Percentiles rank a stretch among this genome's conserved stretches.
These are phyloP conservation scores for Apus apus DNA, from an alignment of 2,113 vertebrate genomes.

Conservation along the genomic window DNA sequence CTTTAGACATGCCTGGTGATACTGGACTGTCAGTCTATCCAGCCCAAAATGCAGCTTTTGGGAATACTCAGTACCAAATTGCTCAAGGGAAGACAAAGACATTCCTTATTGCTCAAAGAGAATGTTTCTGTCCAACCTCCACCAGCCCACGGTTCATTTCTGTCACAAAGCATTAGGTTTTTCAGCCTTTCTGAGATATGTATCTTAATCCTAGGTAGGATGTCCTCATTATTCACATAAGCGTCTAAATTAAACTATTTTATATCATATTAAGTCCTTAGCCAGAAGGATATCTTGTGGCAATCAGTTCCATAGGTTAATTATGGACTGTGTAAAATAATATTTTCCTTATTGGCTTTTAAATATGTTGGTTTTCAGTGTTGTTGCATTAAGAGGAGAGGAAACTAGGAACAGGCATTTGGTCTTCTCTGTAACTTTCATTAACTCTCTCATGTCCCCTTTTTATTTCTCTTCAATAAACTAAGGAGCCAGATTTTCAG, in stretches of 20 bases:
- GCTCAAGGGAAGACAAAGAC: background rate
- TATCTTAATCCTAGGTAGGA: slow-evolving; percentile 51
- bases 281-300: slow-evolving; percentile 57
- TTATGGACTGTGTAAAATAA: slow-evolving; percentile 47
- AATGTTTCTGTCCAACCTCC: slow-evolving; percentile 6
- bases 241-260: slow-evolving; percentile 54
- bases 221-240: slow-evolving; percentile 65
- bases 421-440: slow-evolving; percentile 26
- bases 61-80: background rate
- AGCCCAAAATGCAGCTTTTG: background rate
- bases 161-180: slow-evolving; percentile 55
- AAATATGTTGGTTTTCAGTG: slow-evolving; percentile 24
- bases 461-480: slow-evolving; percentile 41
- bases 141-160: slow-evolving; percentile 34
- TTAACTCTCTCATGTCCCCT: slow-evolving; percentile 48
- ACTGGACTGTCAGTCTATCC: background rate
- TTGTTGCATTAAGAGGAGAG: background rate
- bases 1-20: background rate
- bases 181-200: slow-evolving; percentile 37
- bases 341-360: slow-evolving; percentile 36
- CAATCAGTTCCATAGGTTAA: slow-evolving; percentile 54
- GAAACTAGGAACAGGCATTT: background rate
- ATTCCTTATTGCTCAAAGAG: background rate
- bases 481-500: slow-evolving; percentile 3
- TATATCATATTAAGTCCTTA: slow-evolving; percentile 50